Conservation (phyloP, 2,797 vertebrate genomes). For the Macropus fuliginosus region DNA sequence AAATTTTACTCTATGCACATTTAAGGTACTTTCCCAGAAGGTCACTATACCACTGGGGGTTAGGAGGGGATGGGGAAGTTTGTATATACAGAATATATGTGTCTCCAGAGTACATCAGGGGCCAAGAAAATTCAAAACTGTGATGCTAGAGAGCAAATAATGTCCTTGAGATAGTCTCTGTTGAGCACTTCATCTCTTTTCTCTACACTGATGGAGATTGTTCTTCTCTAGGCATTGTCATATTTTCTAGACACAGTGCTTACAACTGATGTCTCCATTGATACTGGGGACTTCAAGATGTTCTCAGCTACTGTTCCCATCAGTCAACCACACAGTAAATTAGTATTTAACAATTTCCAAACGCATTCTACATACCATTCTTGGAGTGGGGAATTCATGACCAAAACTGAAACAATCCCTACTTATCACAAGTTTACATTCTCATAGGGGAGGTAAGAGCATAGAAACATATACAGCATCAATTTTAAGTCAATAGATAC, state of each 20-base stretch:
- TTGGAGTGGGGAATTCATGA: not conserved
- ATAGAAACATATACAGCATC: not conserved
- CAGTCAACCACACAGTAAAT: not conserved
- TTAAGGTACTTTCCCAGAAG: not conserved
- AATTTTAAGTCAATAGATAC: not conserved
- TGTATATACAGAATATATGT: not conserved
- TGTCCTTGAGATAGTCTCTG: not conserved
- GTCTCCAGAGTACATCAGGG: not conserved
- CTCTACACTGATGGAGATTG: not conserved
- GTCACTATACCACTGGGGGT: not conserved
- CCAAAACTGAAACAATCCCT: not conserved
- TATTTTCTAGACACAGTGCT: not conserved
- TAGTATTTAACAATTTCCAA: not conserved
- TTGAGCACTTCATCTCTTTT: not conserved
- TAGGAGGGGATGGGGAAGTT: not conserved
- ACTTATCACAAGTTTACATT: not conserved
- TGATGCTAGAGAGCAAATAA: not conserved
- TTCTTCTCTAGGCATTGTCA: not conserved
- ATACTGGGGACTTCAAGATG: not conserved
- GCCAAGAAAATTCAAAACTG: not conserved
- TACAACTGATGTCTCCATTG: not conserved
- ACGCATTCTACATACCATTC: not conserved
- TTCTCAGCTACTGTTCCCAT: not conserved
- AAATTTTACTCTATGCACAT: not conserved
- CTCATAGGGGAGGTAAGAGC: not conserved